A percentile compares a stretch with the other conserved stretches of the same genome.
These are phyloP conservation scores for Labroides dimidiatus DNA, from an alignment of 2,797 vertebrate species.

Conservation along the genomic window DNA sequence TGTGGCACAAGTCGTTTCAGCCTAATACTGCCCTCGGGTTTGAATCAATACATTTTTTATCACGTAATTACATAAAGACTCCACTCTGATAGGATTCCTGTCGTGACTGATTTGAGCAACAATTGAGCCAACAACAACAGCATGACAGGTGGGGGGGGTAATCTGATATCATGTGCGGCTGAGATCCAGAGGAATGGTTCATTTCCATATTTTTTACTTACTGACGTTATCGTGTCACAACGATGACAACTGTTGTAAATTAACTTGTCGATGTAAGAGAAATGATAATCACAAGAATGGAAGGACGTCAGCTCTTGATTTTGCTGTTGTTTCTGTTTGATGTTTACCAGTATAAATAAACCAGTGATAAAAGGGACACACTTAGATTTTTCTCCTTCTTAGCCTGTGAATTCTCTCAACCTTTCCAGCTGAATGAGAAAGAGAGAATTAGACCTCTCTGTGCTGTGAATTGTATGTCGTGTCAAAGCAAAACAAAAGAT, in stretches of 20 bases:
- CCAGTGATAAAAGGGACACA: slow-evolving; percentile 72
- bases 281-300: slow-evolving; percentile 65
- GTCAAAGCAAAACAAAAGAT: slow-evolving; percentile 35
- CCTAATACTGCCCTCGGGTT: slow-evolving; percentile 81
- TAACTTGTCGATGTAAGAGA: slow-evolving; percentile 72
- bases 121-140: slow-evolving; percentile 58
- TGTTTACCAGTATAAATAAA: slow-evolving; percentile 86
- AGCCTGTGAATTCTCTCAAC: slow-evolving; percentile 14
- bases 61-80: slow-evolving; percentile 78
- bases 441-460: neutral
- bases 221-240: slow-evolving; percentile 58
- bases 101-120: slow-evolving; percentile 62
- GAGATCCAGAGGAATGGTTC: slow-evolving; percentile 52
- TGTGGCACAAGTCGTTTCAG: slow-evolving; percentile 75
- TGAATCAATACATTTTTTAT: slow-evolving; percentile 80
- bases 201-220: slow-evolving; percentile 75
- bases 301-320: slow-evolving; percentile 79
- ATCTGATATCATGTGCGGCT: slow-evolving; percentile 45
- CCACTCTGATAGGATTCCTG: slow-evolving; percentile 72
- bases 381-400: slow-evolving; percentile 58
- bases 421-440: slow-evolving; percentile 6
- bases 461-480: neutral
- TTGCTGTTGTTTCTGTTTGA: slow-evolving; percentile 86
- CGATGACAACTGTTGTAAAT: slow-evolving; percentile 75
- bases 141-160: slow-evolving; percentile 52